Percentiles rank a stretch among this genome's conserved stretches.
These are phyloP conservation scores for Megaceryle maxima DNA, from an alignment of 2,113 vertebrate species.

Conservation along the genomic window DNA sequence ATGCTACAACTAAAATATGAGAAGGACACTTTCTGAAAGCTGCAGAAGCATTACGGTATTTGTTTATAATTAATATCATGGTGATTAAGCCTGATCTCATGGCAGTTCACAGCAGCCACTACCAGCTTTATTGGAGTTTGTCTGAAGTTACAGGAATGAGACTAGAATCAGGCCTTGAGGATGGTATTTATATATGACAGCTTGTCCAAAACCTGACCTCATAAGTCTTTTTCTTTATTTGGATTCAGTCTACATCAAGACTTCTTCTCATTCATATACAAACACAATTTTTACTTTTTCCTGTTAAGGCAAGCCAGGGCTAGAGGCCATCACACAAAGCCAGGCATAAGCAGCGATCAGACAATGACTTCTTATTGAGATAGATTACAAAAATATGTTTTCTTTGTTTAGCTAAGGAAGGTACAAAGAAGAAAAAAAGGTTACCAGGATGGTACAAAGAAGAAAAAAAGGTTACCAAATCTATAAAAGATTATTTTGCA, in stretches of 20 bases:
- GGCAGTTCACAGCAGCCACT: not conserved
- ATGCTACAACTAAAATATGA: not conserved
- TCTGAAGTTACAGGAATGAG: not conserved
- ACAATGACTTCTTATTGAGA: not conserved
- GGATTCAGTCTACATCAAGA: not conserved
- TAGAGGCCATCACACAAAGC: not conserved
- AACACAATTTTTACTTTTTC: not conserved
- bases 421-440: not conserved
- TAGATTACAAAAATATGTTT: not conserved
- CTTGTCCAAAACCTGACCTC: not conserved
- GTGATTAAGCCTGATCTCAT: not conserved
- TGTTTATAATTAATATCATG: constrained; percentile 11
- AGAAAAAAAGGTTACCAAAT: not conserved
- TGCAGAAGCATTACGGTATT: constrained; percentile 2
- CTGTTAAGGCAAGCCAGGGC: not conserved
- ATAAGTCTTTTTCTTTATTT: not conserved
- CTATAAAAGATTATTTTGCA: not conserved
- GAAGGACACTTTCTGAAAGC: not conserved
- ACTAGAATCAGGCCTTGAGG: not conserved
- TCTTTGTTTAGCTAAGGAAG: not conserved
- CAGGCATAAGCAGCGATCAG: not conserved
- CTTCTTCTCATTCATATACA: not conserved
- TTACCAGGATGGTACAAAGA: not conserved
- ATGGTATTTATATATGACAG: not conserved
- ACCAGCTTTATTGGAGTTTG: not conserved